Conservation (phyloP, 2,797 vertebrate species). For the Cynodonichthys magdalenae region DNA sequence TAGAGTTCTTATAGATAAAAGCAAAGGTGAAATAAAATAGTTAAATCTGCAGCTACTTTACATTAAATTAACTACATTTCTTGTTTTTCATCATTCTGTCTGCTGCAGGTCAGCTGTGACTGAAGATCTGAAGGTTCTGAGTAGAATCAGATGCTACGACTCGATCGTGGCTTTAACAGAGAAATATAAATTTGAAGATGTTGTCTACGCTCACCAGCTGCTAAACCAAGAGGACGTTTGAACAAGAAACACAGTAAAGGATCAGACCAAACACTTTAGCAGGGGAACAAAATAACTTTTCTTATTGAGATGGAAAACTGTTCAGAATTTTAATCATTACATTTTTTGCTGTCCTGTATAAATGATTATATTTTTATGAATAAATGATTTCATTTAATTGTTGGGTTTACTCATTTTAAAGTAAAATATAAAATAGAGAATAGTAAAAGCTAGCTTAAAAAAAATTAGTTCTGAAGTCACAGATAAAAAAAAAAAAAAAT, state of each 20-base stretch:
- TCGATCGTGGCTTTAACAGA: conserved; percentile 80
- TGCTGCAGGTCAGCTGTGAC: conserved; percentile 60
- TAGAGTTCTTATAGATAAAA: too few species aligned
- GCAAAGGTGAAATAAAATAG: too few species aligned
- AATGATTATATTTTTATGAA: conserved; percentile 55
- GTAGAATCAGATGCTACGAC: conserved; percentile 83
- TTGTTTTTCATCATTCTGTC: conserved; percentile 6
- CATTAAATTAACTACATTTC: too few species aligned
- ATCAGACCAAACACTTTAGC: not conserved
- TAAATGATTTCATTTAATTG: conserved; percentile 52
- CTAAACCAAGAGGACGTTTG: conserved; percentile 61
- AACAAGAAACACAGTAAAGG: conserved; percentile 1
- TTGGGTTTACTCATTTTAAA: not conserved
- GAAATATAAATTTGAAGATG: conserved; percentile 83
- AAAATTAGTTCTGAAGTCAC: too few species aligned
- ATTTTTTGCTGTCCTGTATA: conserved; percentile 26
- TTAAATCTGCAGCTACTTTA: too few species aligned
- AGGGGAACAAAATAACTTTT: not conserved
- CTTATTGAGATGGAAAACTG: not conserved
- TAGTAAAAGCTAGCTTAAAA: not conserved
- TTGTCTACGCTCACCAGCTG: conserved; percentile 75
- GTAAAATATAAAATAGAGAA: too few species aligned
- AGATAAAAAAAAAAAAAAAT: too few species aligned
- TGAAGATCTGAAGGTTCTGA: conserved; percentile 84
- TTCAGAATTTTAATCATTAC: not conserved